These are phyloP conservation scores for Paralichthys olivaceus DNA, from an alignment of 2,113 vertebrate species.

Conservation along the genomic window DNA sequence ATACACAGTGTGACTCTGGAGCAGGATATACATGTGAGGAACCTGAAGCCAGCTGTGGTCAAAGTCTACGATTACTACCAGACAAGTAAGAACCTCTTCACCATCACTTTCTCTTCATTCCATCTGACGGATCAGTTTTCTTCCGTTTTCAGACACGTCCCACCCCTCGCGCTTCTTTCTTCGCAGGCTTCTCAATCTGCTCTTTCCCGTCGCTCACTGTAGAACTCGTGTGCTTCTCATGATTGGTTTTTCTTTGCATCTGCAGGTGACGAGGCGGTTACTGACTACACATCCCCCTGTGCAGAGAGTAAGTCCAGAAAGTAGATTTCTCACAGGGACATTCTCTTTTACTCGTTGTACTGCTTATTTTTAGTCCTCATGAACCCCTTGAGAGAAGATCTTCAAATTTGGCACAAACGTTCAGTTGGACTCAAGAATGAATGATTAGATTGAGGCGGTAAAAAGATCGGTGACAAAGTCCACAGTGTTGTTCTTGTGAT, in stretches of 20 bases:
- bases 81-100: conserved; percentile 77
- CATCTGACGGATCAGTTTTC: neutral
- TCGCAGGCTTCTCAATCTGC: too few species aligned
- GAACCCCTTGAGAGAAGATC: too few species aligned
- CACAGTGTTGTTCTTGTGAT: too few species aligned
- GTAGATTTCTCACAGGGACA: too few species aligned
- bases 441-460: too few species aligned
- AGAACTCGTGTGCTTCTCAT: neutral
- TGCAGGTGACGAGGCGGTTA: conserved; percentile 73
- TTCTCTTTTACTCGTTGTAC: neutral
- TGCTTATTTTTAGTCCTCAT: too few species aligned
- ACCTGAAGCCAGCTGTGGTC: conserved; percentile 85
- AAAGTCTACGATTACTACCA: conserved; percentile 91
- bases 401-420: too few species aligned
- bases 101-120: neutral
- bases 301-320: conserved; percentile 56
- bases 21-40: conserved; percentile 79
- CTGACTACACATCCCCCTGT: conserved; percentile 78
- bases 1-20: conserved; percentile 72
- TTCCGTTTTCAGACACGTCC: neutral
- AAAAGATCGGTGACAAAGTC: too few species aligned
- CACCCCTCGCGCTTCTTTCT: too few species aligned
- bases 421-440: too few species aligned
- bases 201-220: too few species aligned
- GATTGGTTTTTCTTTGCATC: neutral